Base-by-base conservation (phyloP, 1,140 invertebrate genomes). In the Metaphire vulgaris region DNA sequence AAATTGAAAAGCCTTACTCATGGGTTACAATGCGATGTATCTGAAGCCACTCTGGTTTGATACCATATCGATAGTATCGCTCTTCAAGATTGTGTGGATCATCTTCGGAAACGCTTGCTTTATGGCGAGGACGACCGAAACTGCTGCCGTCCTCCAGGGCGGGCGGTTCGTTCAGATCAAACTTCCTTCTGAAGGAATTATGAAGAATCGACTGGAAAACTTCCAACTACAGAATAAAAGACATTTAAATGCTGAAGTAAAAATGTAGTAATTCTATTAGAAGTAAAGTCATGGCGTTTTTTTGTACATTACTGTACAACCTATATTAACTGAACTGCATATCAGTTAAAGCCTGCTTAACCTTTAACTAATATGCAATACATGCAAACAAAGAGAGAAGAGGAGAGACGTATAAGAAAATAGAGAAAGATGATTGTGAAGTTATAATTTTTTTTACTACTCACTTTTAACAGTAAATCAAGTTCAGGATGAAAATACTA, bases 41-140 rank as follows among this genome's bases (percentile, higher is more conserved):
- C 72, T 96, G 91, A 31, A 99, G 85, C 96, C 96, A 99, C 84
- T 98, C 95, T 0, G 96, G 95, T 83, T 96, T 92, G 1, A 99
- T 92, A 30, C 96, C 96, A 83, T 95, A 96, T 82, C 86, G 89
- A 82, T 92, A 92, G 83, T 90, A 96, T 80, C 91, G 90, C 80
- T 94, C 92, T 82, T 95, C 92, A 0, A 94, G 85, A 76, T 79
- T 76, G 64, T 78, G 69, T 16, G 76, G 72, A 33, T 78, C 74
- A 2, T 69, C 74, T n/a, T 64, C 32, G 6, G 74, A 75, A 0
- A 31, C 29, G 33, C 64, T 73, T 28, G 66, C 65, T 65, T 70
- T 67, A 14, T 75, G 56, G 1, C 74, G 64, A 0, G 68, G 73
- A 28, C 74, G 71, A 30, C 72, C 76, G 29, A 74, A 74, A 31